These are phyloP conservation scores for Drosophila jambulina DNA, from an alignment of 1,140 invertebrate species.

Conservation along the genomic window DNA sequence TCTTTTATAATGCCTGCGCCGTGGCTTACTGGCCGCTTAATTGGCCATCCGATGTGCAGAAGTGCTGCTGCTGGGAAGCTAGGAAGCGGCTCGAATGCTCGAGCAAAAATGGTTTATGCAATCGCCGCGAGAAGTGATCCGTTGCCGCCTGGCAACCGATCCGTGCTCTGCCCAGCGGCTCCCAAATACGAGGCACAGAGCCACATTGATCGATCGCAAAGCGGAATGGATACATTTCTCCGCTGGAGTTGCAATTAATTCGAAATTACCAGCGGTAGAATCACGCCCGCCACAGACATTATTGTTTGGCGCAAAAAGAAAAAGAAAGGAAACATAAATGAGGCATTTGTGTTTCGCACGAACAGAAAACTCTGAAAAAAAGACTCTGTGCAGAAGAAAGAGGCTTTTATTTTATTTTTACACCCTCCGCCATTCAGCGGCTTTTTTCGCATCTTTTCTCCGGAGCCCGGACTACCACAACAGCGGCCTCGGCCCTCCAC, in stretches of 20 bases:
- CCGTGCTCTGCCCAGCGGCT: slow-evolving; percentile 5
- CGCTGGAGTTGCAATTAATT: slow-evolving; percentile 41
- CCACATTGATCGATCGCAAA: slow-evolving; percentile 14
- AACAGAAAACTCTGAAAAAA: slow-evolving; percentile 7
- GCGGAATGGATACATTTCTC: slow-evolving; percentile 28
- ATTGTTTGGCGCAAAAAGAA: slow-evolving; percentile 18
- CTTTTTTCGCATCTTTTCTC: slow-evolving; percentile 50
- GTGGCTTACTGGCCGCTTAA: slow-evolving; percentile 57
- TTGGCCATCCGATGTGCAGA: slow-evolving; percentile 63
- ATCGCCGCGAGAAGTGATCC: slow-evolving; percentile 20
- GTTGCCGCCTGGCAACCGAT: slow-evolving; percentile 13
- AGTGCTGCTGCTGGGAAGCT: slow-evolving; percentile 21
- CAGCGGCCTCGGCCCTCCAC: slow-evolving; percentile 31
- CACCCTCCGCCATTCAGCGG: slow-evolving; percentile 40
- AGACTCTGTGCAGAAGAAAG: slow-evolving; percentile 17
- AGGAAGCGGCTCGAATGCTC: slow-evolving; percentile 17
- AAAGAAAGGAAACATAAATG: slow-evolving; percentile 43
- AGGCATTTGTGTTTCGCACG: slow-evolving; percentile 50
- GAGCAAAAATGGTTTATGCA: slow-evolving; percentile 41
- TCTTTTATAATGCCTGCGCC: slow-evolving; percentile 56
- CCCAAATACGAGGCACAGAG: slow-evolving; percentile 6
- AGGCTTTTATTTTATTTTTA: slow-evolving; percentile 50
- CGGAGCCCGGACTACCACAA: slow-evolving; percentile 70
- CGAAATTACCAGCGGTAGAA: slow-evolving; percentile 43
- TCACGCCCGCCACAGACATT: slow-evolving; percentile 39